Conservation (phyloP, 2,888 invertebrate species). For the Chromoteleia sp. region DNA sequence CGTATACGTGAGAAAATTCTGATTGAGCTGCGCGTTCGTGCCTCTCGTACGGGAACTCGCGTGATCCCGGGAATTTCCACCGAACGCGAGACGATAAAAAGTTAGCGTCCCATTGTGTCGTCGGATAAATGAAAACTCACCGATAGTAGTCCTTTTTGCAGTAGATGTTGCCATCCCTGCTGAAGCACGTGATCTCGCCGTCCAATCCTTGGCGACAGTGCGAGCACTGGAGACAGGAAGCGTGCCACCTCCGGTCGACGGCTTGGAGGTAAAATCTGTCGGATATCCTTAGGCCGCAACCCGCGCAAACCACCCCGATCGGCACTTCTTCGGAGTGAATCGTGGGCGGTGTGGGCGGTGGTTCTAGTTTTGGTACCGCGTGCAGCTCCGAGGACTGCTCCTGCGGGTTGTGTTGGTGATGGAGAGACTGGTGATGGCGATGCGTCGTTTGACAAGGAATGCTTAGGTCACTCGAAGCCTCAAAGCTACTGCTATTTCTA, state of each 20-base stretch:
- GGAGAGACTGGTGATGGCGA: constrained; percentile 80
- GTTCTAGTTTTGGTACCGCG: constrained; percentile 86
- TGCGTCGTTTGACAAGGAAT: constrained; percentile 81
- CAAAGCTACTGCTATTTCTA: constrained; percentile 79
- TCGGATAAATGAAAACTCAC: constrained; percentile 86
- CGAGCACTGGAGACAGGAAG: constrained; percentile 94
- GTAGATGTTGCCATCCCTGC: constrained; percentile 96
- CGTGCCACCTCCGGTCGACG: constrained; percentile 97
- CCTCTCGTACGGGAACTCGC: constrained; percentile 69
- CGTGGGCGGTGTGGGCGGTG: constrained; percentile 83
- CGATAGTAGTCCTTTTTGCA: constrained; percentile 98
- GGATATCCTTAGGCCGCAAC: constrained; percentile 93
- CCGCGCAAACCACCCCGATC: constrained; percentile 90
- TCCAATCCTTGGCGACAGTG: constrained; percentile 96
- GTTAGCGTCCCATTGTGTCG: not conserved
- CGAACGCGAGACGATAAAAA: constrained; percentile 1
- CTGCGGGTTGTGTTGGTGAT: constrained; percentile 75
- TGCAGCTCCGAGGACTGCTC: constrained; percentile 82
- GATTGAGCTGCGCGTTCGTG: constrained; percentile 65
- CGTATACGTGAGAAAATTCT: constrained; percentile 80
- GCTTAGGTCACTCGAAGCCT: constrained; percentile 80
- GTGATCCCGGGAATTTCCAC: constrained; percentile 50
- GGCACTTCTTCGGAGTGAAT: constrained; percentile 82
- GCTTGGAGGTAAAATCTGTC: constrained; percentile 97
- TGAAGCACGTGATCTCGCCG: constrained; percentile 96